phyloP scores from a whole-genome alignment of 2,888 invertebrate species.

The Trachelus troglodyta region DNA sequence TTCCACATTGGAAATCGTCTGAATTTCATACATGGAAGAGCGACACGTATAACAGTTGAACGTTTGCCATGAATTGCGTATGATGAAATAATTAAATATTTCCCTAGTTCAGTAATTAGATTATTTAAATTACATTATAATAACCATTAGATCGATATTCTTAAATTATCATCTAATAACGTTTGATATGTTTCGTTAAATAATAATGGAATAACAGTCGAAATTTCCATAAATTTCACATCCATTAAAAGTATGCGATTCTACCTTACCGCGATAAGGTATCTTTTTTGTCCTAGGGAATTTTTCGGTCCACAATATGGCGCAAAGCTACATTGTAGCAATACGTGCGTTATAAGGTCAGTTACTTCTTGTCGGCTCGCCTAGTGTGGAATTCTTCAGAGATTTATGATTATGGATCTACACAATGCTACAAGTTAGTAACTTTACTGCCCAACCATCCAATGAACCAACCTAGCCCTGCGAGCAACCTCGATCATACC shows the following conservation, averaged over 20 bases:
- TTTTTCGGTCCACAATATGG: not conserved
- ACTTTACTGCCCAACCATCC: not conserved
- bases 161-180: not conserved
- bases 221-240: not conserved
- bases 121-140: too few relatives aligned
- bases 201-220: not conserved
- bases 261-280: too few relatives aligned
- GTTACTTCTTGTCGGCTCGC: slow-evolving; percentile 4
- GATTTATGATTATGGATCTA: slow-evolving; percentile 4
- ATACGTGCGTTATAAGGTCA: not conserved
- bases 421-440: not conserved
- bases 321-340: not conserved
- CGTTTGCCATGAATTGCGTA: not conserved
- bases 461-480: not conserved
- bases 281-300: not conserved
- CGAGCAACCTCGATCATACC: not conserved
- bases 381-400: not conserved
- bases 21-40: not conserved
- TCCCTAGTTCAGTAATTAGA: too few relatives aligned
- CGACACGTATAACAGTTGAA: not conserved
- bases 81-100: not conserved
- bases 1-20: not conserved
- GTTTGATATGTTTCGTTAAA: not conserved
- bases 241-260: too few relatives aligned
- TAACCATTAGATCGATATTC: not conserved